phyloP scores from a whole-genome alignment of 2,797 vertebrate genomes.

The Sparus aurata region DNA sequence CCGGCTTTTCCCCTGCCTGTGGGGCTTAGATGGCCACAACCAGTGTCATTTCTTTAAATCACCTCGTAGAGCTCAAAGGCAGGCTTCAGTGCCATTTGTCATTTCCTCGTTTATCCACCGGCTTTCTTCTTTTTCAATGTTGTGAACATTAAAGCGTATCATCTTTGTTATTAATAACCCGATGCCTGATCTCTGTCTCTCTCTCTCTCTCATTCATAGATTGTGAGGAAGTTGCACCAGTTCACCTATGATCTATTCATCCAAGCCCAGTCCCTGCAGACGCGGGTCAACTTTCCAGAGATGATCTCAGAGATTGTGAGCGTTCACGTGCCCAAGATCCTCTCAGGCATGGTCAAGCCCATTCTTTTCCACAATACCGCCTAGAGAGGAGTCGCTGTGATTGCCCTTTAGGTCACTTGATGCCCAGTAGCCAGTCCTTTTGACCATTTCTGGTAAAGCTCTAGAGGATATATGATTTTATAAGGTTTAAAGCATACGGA shows the following conservation, averaged over 20 bases:
- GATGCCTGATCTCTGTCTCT: background rate
- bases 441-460: slow-evolving; percentile 11
- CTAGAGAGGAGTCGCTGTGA: slow-evolving; percentile 26
- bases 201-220: slow-evolving; percentile 75
- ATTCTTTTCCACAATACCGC: slow-evolving; percentile 91
- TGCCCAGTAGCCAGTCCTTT: slow-evolving; percentile 6
- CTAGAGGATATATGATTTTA: slow-evolving; percentile 25
- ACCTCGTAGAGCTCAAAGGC: slow-evolving; percentile 36
- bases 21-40: slow-evolving; percentile 48
- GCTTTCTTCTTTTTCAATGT: slow-evolving; percentile 19
- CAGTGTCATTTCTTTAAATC: slow-evolving; percentile 54
- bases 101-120: slow-evolving; percentile 24
- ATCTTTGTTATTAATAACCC: slow-evolving; percentile 16
- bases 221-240: slow-evolving; percentile 95
- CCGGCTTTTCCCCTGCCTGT: slow-evolving; percentile 34
- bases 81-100: slow-evolving; percentile 25
- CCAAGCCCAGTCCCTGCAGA: slow-evolving; percentile 92
- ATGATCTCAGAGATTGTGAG: slow-evolving; percentile 98
- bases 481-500: slow-evolving; percentile 26
- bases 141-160: background rate
- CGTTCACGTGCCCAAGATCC: slow-evolving; percentile 96
- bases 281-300: slow-evolving; percentile 91
- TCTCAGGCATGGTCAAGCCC: slow-evolving; percentile 95
- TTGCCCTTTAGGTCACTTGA: slow-evolving; percentile 3
- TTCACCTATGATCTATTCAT: slow-evolving; percentile 96